These are phyloP conservation scores for Neodontobutis hainanensis DNA, from an alignment of 2,113 vertebrate genomes.

Conservation along the genomic window DNA sequence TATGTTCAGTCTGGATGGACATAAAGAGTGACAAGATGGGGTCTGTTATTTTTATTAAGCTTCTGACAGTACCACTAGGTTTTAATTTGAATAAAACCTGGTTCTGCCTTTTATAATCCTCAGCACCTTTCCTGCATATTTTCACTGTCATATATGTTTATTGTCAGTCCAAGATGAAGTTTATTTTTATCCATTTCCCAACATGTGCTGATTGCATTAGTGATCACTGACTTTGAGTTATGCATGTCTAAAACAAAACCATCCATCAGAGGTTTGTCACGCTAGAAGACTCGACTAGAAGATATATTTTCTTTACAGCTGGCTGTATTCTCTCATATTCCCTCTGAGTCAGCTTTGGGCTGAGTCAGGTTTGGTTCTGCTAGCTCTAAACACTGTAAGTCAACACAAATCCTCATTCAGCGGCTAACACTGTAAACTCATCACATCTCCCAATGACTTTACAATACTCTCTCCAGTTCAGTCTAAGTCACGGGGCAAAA, in stretches of 20 bases:
- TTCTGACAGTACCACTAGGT: conserved; percentile 21
- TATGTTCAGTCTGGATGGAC: no score
- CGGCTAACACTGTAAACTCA: conserved; percentile 53
- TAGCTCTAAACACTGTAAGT: conserved; percentile 22
- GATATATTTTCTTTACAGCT: conserved; percentile 36
- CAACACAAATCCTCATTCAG: conserved; percentile 30
- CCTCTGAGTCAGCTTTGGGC: conserved; percentile 22
- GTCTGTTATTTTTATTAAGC: conserved; percentile 3
- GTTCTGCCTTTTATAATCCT: conserved; percentile 3
- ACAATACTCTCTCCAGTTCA: conserved; percentile 14
- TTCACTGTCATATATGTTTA: conserved; percentile 21
- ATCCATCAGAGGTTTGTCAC: conserved; percentile 17
- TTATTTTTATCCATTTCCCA: conserved; percentile 30
- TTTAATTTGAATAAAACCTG: conserved; percentile 14
- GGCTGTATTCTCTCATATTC: conserved; percentile 14
- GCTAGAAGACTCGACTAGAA: conserved; percentile 32
- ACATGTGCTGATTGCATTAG: conserved; percentile 43
- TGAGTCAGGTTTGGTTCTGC: conserved; percentile 30
- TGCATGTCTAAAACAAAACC: conserved; percentile 20
- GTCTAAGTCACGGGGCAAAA: conserved; percentile 11
- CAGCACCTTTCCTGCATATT: conserved; percentile 15
- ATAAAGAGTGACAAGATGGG: no score
- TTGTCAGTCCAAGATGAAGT: conserved; percentile 10
- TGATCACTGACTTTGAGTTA: conserved; percentile 26
- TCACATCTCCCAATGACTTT: conserved; percentile 43